Percentiles rank a stretch among this genome's conserved stretches.
phyloP scores from a whole-genome alignment of 1,140 invertebrate species.

The Sogatella furcifera region DNA sequence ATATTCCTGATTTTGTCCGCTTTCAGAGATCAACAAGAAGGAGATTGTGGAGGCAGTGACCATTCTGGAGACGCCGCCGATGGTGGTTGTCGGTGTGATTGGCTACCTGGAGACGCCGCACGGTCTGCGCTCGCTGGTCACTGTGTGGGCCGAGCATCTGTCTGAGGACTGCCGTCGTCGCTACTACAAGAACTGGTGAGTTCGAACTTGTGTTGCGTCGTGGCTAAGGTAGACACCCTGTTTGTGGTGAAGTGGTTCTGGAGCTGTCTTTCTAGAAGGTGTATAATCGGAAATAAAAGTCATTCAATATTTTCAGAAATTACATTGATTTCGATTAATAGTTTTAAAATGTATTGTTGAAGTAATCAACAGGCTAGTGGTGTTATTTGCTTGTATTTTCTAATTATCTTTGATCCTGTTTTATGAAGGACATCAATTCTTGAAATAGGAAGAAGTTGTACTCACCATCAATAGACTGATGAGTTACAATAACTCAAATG shows the following conservation, averaged over 20 bases:
- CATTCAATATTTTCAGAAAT: too few relatives aligned
- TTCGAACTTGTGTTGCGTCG: slow-evolving; percentile 11
- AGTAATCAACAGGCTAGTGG: too few relatives aligned
- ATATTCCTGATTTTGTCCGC: slow-evolving; percentile 13
- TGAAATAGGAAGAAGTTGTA: too few relatives aligned
- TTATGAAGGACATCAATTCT: too few relatives aligned
- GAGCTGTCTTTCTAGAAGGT: too few relatives aligned
- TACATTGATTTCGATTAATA: too few relatives aligned
- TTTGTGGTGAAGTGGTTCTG: neutral
- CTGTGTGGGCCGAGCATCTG: slow-evolving; percentile 97
- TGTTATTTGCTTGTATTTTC: too few relatives aligned
- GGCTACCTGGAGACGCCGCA: slow-evolving; percentile 98
- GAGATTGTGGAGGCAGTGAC: slow-evolving; percentile 99
- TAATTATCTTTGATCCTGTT: too few relatives aligned
- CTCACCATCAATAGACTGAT: too few relatives aligned
- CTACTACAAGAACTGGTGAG: slow-evolving; percentile 99
- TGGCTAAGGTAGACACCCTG: neutral
- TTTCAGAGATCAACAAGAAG: slow-evolving; percentile 96
- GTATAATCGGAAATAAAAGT: too few relatives aligned
- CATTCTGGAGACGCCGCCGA: slow-evolving; percentile 95
- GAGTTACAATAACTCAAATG: too few relatives aligned
- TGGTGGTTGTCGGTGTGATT: slow-evolving; percentile 94
- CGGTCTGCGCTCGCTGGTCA: slow-evolving; percentile 86
- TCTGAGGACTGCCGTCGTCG: slow-evolving; percentile 95
- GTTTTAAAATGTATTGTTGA: too few relatives aligned